Percentiles rank a stretch among this genome's conserved stretches.
Evolutionary conservation across 2,113 vertebrate genomes (phyloP).

Genomic region (Caranx melampygus): DNA sequence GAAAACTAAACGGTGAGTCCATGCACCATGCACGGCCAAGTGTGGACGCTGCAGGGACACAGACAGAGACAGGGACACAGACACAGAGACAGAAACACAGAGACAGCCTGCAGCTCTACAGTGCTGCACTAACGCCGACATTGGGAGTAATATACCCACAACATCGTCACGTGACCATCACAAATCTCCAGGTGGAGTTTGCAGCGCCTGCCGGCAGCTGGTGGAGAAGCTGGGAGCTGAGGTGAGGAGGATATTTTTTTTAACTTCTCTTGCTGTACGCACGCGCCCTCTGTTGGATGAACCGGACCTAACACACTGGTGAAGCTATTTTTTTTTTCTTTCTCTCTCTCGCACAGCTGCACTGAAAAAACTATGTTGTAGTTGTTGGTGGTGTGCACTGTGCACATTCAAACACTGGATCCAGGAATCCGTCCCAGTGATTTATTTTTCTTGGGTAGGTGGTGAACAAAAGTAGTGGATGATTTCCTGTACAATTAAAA

Average conservation of each 20-base stretch:
- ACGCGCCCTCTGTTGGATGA: slow-evolving; percentile 45
- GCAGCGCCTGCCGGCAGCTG: slow-evolving; percentile 22
- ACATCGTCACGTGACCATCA: slow-evolving; percentile 70
- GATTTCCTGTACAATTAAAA: no score
- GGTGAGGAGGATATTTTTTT: not conserved
- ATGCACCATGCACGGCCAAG: no score
- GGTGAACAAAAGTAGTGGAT: no score
- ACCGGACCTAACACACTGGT: no score
- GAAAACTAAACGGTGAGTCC: not conserved
- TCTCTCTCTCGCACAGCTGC: no score
- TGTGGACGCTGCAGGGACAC: not conserved
- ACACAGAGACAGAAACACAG: not conserved
- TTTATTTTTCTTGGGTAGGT: no score
- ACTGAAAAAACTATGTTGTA: no score
- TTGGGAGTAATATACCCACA: slow-evolving; percentile 61
- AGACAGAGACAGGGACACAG: not conserved
- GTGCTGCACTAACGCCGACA: slow-evolving; percentile 19
- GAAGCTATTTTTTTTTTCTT: no score
- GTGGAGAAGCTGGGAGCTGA: not conserved
- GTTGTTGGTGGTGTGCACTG: no score
- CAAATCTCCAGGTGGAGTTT: slow-evolving; percentile 44
- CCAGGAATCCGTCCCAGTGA: no score
- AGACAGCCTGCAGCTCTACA: slow-evolving; percentile 23
- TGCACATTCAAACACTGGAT: no score
- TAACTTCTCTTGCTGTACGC: not conserved